Base-by-base conservation (phyloP, 2,797 vertebrate genomes). In the Chelon auratus region DNA sequence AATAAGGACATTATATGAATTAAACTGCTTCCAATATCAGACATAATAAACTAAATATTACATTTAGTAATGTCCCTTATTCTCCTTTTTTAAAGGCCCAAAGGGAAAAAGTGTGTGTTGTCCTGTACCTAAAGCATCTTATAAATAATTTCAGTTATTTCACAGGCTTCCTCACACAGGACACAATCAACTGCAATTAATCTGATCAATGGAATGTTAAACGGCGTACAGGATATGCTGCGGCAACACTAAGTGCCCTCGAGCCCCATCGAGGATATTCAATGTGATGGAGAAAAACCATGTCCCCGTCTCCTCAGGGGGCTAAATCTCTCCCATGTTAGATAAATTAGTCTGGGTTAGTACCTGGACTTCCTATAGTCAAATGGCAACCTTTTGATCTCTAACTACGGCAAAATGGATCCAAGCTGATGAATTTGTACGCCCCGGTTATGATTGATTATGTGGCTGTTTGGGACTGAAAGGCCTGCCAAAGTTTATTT, bases 351-450 rank as follows among this genome's bases (percentile, higher is more conserved):
- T 87, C 91, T 90, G 90, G 89, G 91, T 91, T 89, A 92, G 90
- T 93, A 93, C 92, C 92, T 93, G 92, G 90, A 92, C 92, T 93
- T 93, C 91, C 92, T 91, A 91, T 92, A 90, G 92, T 91, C 92
- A 93, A 92, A 90, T 80, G 54, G 48, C 88, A 92, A 93, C 91
- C 95, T 96, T 98, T 97, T 97, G 96, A 99, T 98, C 95, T 97
- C 87, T 94, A 95, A 95, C 95, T 94, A 95, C 93, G 93, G 82
- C 94, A 96, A 98, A 98, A 99, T 98, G 96, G 97, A 98, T 97
- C 96, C 97, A 99, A 97, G 96, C 96, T 98, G 97, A 97, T 96
- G 97, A 97, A 97, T 97, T 95, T 95, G 95, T 96, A 96, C 94
- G 81, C 81, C 95, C 81, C 89, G 94, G 93, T 95, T 96, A 95